Conservation (phyloP, 2,797 vertebrate species). For the Chromobotia macracanthus region DNA sequence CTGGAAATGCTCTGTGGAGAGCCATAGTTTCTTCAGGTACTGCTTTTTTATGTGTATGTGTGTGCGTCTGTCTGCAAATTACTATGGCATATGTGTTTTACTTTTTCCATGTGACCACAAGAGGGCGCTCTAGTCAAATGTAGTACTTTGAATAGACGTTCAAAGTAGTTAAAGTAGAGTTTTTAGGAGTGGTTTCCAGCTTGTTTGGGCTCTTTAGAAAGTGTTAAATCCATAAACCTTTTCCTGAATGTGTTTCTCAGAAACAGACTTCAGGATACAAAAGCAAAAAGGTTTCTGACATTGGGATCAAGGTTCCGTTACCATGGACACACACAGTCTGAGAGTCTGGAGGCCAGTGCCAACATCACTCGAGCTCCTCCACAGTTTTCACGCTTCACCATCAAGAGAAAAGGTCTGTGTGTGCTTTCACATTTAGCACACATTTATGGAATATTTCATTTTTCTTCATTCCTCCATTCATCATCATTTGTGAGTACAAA, state of each 20-base stretch:
- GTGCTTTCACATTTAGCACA: neutral
- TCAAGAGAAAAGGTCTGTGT: slow-evolving; percentile 90
- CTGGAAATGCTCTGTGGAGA: slow-evolving; percentile 96
- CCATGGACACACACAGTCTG: slow-evolving; percentile 91
- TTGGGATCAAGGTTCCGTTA: slow-evolving; percentile 95
- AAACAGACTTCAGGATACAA: slow-evolving; percentile 40
- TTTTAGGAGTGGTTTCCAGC: neutral
- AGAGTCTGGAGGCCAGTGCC: slow-evolving; percentile 91
- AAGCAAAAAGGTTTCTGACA: slow-evolving; percentile 76
- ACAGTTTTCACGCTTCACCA: slow-evolving; percentile 88
- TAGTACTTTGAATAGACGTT: neutral
- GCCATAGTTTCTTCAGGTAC: slow-evolving; percentile 97
- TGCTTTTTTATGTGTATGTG: neutral
- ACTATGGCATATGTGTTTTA: neutral
- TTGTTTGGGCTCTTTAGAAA: neutral
- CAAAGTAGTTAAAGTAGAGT: neutral
- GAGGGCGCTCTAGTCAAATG: slow-evolving; percentile 5
- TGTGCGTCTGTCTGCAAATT: neutral
- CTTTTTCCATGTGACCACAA: neutral
- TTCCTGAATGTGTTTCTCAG: slow-evolving; percentile 35
- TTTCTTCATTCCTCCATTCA: no score
- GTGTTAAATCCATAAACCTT: neutral
- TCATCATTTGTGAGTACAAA: no score
- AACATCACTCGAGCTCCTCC: slow-evolving; percentile 90
- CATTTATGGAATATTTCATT: no score